A percentile compares a stretch with the other conserved stretches of the same genome.
phyloP scores from a whole-genome alignment of 2,888 invertebrate genomes.

The Zaprionus bogoriensis region DNA sequence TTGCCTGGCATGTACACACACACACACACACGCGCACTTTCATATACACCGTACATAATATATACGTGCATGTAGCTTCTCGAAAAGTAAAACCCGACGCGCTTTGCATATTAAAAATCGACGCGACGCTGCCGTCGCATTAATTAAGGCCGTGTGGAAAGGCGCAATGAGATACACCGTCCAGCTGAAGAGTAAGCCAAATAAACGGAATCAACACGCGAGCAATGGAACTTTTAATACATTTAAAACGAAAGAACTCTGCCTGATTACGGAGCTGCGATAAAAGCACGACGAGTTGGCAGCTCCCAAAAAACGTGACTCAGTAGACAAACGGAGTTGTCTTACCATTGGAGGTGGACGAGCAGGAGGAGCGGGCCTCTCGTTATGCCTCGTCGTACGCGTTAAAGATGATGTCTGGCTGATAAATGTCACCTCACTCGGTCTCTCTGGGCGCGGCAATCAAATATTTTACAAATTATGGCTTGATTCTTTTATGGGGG shows the following conservation, averaged over 20 bases:
- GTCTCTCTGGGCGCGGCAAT: conserved; percentile 58
- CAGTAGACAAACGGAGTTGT: conserved; percentile 35
- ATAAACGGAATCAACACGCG: conserved; percentile 41
- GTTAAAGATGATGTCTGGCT: conserved; percentile 44
- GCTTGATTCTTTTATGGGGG: conserved; percentile 48
- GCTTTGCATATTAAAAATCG: conserved; percentile 59
- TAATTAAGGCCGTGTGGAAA: conserved; percentile 59
- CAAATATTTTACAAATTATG: conserved; percentile 66
- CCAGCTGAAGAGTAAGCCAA: conserved; percentile 15
- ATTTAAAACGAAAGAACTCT: conserved; percentile 41
- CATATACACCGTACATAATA: neutral
- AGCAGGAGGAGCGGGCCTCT: neutral
- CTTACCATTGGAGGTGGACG: too few relatives aligned
- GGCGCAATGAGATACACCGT: conserved; percentile 25
- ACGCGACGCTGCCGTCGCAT: conserved; percentile 43
- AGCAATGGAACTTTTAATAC: conserved; percentile 65
- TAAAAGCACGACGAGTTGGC: conserved; percentile 48
- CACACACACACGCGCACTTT: conserved; percentile 11
- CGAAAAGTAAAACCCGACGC: conserved; percentile 43
- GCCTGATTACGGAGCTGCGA: conserved; percentile 54
- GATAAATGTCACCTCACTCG: conserved; percentile 58
- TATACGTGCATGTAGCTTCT: conserved; percentile 9
- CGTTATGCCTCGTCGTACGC: conserved; percentile 46
- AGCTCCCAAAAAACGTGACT: conserved; percentile 64
- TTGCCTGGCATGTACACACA: conserved; percentile 24